Evolutionary conservation across 2,888 invertebrate genomes (phyloP), one percentile per base, ranked within the genome.

Genomic region (Sisyra terminalis): DNA sequence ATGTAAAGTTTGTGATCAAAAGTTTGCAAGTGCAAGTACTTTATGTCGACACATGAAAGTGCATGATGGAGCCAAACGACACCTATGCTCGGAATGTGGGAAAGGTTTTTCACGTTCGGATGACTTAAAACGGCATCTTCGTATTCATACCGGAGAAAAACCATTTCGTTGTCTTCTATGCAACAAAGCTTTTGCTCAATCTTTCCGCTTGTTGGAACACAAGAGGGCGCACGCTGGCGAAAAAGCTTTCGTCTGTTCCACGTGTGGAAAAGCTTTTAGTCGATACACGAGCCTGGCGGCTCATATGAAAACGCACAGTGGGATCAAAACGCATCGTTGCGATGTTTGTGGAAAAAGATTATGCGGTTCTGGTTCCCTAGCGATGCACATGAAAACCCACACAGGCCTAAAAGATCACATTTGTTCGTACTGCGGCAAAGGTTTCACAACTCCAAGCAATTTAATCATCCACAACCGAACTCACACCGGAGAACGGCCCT

Each of bases 371-470:
- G 58, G 59, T 44, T 62, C 62, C 3, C 51, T 62, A 42, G 55
- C 59, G 48, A 56, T 66, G 50, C 71, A 71, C 49, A 63, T 67
- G 57, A 65, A 69, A 48, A 66, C 59, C 10, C 69, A 70, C 48
- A 65, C 66, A 18, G 64, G 61, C 1, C 46, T 59, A 14, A 61
- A 57, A 47, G 60, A 63, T 50, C 58, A 59, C 46, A 52, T 59
- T 35, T 63, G 63, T 48, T 55, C 57, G 2, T 60, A 50, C 48
- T 63, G 63, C 48, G 57, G 57, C 5, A 61, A 60, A 53, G 59
- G 57, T n/a, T 63, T 63, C 47, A 59, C 60, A 2, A 58, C 58
- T 3, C 54, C 58, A 2, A 60, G 60, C 49, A 61, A 61, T 49
- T 50, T 63, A 17, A 57, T 55, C 14, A 61, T 61, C 15, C 63